Evolutionary conservation across 2,888 invertebrate species (phyloP).

Genomic region (Ditylenchus weischeri): DNA sequence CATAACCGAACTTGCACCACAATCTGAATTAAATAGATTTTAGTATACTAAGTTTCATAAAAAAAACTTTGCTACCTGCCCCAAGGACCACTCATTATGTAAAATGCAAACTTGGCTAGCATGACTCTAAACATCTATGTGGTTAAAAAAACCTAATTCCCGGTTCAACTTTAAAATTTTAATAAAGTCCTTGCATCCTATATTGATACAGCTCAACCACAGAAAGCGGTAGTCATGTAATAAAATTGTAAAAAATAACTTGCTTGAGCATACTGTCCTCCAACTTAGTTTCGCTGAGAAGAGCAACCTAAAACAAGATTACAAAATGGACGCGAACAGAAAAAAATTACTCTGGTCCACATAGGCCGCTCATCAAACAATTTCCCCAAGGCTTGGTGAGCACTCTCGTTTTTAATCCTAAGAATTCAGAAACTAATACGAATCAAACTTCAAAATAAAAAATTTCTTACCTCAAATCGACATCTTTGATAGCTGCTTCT

Average conservation of each 20-base stretch:
- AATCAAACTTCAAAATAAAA: too few species aligned
- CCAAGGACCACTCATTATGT: slow-evolving; percentile 87
- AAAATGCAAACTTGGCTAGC: slow-evolving; percentile 79
- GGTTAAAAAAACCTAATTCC: background rate
- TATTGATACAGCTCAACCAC: too few species aligned
- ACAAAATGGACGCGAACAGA: too few species aligned
- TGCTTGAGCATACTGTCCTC: slow-evolving; percentile 65
- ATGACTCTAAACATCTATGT: slow-evolving; percentile 61
- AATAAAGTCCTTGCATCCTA: background rate
- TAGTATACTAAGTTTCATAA: background rate
- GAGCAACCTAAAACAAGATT: slow-evolving; percentile 62
- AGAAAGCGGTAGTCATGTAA: too few species aligned
- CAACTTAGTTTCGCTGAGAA: slow-evolving; percentile 62
- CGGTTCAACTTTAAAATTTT: too few species aligned
- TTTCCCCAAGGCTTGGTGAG: slow-evolving; percentile 61
- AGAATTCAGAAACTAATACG: background rate
- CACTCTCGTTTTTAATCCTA: slow-evolving; percentile 44
- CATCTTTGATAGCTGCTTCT: slow-evolving; percentile 43
- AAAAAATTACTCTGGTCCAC: slow-evolving; percentile 71
- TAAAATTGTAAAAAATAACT: slow-evolving; percentile 11
- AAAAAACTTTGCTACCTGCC: slow-evolving; percentile 38
- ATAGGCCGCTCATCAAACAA: slow-evolving; percentile 81
- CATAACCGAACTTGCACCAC: slow-evolving; percentile 86
- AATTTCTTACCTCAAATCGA: slow-evolving; percentile 1
- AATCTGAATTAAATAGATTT: slow-evolving; percentile 65